These are phyloP conservation scores for Leptobrachium ailaonicum DNA, from an alignment of 2,113 vertebrate species.

Conservation along the genomic window DNA sequence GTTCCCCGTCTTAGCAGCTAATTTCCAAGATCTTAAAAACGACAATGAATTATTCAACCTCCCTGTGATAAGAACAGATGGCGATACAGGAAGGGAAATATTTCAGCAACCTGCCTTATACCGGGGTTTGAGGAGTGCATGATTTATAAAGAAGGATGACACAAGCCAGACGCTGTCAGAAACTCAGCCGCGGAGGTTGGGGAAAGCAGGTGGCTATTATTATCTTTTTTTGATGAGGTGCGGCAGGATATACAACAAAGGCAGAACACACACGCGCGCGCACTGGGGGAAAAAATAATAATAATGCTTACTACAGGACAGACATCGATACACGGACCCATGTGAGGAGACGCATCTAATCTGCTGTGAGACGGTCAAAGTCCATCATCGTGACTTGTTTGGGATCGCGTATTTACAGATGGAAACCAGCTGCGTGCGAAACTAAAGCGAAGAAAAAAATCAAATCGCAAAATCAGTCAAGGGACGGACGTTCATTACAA, in stretches of 20 bases:
- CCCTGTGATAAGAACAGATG: constrained; percentile 37
- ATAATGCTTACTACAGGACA: not conserved
- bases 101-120: constrained; percentile 14
- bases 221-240: constrained; percentile 30
- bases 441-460: too few relatives aligned
- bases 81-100: constrained; percentile 1
- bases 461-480: too few relatives aligned
- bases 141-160: constrained; percentile 38
- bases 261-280: not conserved
- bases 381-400: too few relatives aligned
- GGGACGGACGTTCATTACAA: too few relatives aligned
- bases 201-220: constrained; percentile 39
- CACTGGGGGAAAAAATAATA: not conserved
- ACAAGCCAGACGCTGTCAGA: constrained; percentile 16
- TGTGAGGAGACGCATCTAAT: not conserved
- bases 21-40: constrained; percentile 31
- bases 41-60: constrained; percentile 29
- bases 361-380: not conserved
- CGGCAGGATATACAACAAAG: not conserved
- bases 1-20: constrained; percentile 3
- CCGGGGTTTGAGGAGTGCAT: constrained; percentile 26
- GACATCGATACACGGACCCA: not conserved
- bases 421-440: too few relatives aligned
- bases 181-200: not conserved
- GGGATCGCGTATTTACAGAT: too few relatives aligned